Evolutionary conservation across 2,888 invertebrate species (phyloP).

Genomic region (Theodoxus fluviatilis): DNA sequence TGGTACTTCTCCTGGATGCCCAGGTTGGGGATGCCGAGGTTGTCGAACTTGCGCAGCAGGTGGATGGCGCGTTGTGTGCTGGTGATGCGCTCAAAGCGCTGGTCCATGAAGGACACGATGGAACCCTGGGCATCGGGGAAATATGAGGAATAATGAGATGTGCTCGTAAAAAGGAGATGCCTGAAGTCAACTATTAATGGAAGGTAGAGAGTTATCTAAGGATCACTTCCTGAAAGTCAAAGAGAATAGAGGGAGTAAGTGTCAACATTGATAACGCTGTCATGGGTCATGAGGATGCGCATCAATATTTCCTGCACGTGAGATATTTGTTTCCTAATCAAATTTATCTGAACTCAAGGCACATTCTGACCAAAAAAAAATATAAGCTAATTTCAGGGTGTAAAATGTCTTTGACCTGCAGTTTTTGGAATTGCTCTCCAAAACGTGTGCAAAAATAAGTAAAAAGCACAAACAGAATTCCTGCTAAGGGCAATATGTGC

Average conservation of each 20-base stretch:
- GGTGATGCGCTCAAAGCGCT: constrained; percentile 60
- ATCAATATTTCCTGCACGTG: no score
- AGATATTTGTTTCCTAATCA: no score
- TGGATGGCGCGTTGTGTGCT: constrained; percentile 60
- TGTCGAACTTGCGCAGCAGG: constrained; percentile 61
- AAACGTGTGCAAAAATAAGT: not conserved
- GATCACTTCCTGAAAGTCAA: no score
- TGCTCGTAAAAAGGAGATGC: not conserved
- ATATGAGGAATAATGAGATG: not conserved
- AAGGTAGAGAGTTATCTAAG: not conserved
- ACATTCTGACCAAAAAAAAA: no score
- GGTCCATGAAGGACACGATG: constrained; percentile 62
- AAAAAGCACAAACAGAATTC: not conserved
- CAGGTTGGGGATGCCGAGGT: constrained; percentile 61
- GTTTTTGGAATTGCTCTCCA: no score
- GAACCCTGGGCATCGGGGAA: constrained; percentile 42
- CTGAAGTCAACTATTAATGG: not conserved
- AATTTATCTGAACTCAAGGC: no score
- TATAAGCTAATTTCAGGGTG: not conserved
- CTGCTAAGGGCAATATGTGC: not conserved
- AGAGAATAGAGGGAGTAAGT: not conserved
- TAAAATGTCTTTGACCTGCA: no score
- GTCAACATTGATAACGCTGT: not conserved
- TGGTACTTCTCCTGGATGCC: constrained; percentile 66
- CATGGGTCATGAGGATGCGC: no score